Base-by-base conservation (phyloP, 2,797 vertebrate species). In the Catostomus latipinnis region DNA sequence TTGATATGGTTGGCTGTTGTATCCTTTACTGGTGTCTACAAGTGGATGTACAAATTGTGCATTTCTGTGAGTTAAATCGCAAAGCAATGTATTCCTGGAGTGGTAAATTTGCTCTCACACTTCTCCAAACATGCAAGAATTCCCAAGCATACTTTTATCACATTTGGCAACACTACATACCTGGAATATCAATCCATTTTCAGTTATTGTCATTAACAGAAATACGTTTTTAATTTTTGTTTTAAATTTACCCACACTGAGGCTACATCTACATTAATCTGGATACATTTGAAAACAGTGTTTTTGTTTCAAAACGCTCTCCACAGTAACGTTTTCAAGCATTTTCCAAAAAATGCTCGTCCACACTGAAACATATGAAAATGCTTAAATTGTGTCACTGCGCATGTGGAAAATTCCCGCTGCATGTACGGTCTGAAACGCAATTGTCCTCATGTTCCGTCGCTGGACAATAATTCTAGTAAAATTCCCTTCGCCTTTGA, bases 21-120 rank as follows among this genome's bases (percentile, higher is more conserved):
- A 61, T 61, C 4, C 2, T 52, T 69, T 13, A 53, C 22, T 16
- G 56, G 65, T 69, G 56, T 77, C 71, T 62, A 70, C 58, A 71
- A 62, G 22, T 1, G 12, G 43, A 50, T 56, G 46, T 71, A 60
- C 54, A 63, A 71, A 46, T 66, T n/a, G 62, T 66, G 70, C 60
- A 68, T 65, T 54, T 63, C 66, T 66, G 13, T 53, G 57, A 78
- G 76, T 16, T 78, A 75, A 84, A 78, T 13, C 9, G 60, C 60
- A 78, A 68, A 22, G 6, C 53, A 76, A 81, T 80, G 14, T 60
- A 61, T 83, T 72, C 71, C 53, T 60, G 54, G 16, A 70, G 49
- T 75, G 68, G 79, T 82, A 54, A 61, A 76, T 80, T 80, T 77
- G 56, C 34, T n/a, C 62, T 74, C 45, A 18, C 13, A 52, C 53